Evolutionary conservation across 2,113 vertebrate genomes (phyloP).

Genomic region (Anthoscopus minutus): DNA sequence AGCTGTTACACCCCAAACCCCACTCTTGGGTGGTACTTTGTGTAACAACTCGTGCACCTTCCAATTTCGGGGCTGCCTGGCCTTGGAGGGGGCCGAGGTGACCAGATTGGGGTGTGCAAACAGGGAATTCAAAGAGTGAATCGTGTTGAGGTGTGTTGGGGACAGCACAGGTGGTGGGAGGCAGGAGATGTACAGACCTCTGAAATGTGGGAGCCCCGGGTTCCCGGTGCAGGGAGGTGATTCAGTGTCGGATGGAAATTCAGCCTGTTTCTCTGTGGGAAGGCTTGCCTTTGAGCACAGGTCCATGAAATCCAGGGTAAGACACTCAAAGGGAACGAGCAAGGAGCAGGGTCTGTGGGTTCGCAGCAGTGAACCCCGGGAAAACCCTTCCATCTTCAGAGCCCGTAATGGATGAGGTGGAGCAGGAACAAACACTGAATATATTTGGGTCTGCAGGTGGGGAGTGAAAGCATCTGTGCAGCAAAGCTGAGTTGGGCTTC

Average conservation of each 20-base stretch:
- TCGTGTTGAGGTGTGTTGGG: accelerated
- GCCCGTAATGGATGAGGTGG: accelerated
- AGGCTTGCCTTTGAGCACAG: not conserved
- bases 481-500: not conserved
- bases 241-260: accelerated
- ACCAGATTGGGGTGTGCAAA: accelerated
- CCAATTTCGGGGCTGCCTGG: accelerated
- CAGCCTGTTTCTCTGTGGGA: not conserved
- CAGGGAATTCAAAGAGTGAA: accelerated
- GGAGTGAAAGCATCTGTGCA: not conserved
- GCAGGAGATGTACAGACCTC: accelerated
- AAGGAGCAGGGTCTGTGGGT: not conserved
- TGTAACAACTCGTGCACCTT: accelerated
- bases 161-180: not conserved
- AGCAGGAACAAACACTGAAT: not conserved
- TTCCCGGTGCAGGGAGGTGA: accelerated
- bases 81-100: not conserved
- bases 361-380: accelerated
- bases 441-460: accelerated
- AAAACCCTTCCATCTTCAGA: not conserved
- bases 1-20: accelerated
- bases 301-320: not conserved
- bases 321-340: not conserved
- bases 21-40: too few relatives aligned
- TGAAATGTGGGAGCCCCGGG: not conserved